Percentiles rank a stretch among this genome's conserved stretches.
phyloP scores from a whole-genome alignment of 2,113 vertebrate genomes.

The Phalacrocorax aristotelis region DNA sequence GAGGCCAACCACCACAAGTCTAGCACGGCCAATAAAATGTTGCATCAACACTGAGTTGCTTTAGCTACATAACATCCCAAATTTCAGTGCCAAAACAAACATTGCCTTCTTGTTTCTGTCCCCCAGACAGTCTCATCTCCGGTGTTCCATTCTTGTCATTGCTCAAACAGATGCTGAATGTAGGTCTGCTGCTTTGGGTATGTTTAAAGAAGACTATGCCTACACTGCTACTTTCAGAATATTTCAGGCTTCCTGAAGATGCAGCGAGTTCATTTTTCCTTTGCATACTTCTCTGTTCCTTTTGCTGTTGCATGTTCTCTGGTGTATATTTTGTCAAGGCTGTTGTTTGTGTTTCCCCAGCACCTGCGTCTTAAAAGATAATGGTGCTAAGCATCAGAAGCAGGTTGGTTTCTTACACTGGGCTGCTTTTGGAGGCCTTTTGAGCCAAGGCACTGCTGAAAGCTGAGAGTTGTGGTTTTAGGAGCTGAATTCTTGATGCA shows the following conservation, averaged over 20 bases:
- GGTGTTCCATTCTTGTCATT: not conserved
- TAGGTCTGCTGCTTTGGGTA: not conserved
- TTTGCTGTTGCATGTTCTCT: not conserved
- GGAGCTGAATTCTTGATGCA: not conserved
- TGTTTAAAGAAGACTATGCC: not conserved
- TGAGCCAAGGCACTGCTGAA: not conserved
- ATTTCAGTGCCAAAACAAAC: not conserved
- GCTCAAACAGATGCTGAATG: not conserved
- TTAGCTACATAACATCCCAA: accelerated
- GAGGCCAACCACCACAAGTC: not conserved
- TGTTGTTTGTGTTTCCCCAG: not conserved
- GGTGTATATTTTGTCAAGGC: not conserved
- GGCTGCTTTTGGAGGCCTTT: not conserved
- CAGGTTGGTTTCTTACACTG: not conserved
- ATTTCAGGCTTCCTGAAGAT: not conserved
- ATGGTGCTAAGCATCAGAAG: not conserved
- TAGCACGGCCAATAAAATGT: not conserved
- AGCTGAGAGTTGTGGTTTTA: not conserved
- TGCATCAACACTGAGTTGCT: not conserved
- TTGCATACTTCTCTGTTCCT: not conserved
- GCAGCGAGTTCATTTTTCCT: not conserved
- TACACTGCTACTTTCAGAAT: not conserved
- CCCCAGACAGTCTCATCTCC: not conserved
- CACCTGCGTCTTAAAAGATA: not conserved
- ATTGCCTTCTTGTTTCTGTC: not conserved